Base-by-base conservation (phyloP, 1,140 invertebrate genomes). In the Bombus impatiens region DNA sequence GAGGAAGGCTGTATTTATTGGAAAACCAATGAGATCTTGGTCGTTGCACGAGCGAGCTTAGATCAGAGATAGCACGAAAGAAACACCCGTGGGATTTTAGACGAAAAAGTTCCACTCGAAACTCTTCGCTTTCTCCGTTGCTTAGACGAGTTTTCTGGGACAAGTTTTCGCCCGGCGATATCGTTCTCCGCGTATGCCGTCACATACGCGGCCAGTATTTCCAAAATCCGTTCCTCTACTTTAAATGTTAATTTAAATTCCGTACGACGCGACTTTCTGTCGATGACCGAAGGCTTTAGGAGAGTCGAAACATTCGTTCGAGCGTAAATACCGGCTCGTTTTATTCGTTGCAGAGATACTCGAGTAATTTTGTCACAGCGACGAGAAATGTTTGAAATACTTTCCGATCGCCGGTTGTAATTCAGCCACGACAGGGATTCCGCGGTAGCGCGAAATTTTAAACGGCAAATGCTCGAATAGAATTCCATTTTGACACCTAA, bases 81-180 rank as follows among this genome's bases (percentile, higher is more conserved):
- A 71, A 83, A 86, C 62, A 87, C 88, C 85, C 89, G 68, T 59
- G 88, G 88, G 89, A 90, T 84, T 87, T 82, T 82, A 42, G 70
- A 79, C 86, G 85, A 87, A 88, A 68, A 90, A 89, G 88, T 90
- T 90, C 82, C 81, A 74, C 81, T 67, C 35, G 89, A 82, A 87
- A 89, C 81, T 85, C 76, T 10, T 74, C 35, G 35, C 62, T 76
- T 81, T 78, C 78, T 72, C 62, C 74, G 28, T 53, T 85, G 89
- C 86, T 86, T 82, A 72, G 80, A 78, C 80, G 82, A 88, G 86
- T 84, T 87, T 84, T 84, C 80, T 28, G n/a, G 28, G 57, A 22
- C 71, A 75, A 78, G 57, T 80, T 70, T 82, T 75, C 65, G 57
- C 9, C 62, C 47, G 8, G 22, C 40, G 57, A 22, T 62, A n/a